These are phyloP conservation scores for Habrosyne pyritoides DNA, from an alignment of 2,888 invertebrate species.

Conservation along the genomic window DNA sequence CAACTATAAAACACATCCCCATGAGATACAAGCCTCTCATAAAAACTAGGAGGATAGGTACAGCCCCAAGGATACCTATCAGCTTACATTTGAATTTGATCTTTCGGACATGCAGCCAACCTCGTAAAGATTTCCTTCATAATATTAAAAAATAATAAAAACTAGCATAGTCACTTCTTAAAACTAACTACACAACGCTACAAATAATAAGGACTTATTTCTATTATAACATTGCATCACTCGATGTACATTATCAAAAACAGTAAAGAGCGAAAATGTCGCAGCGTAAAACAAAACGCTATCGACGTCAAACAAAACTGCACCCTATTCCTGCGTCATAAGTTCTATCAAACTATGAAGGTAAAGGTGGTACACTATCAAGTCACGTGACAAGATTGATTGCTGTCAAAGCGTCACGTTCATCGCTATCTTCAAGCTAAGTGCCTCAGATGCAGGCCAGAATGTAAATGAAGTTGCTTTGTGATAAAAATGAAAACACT, in stretches of 20 bases:
- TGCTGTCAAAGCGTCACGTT: slow-evolving; percentile 59
- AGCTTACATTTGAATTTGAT: no score
- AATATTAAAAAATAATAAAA: no score
- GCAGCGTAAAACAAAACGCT: slow-evolving; percentile 9
- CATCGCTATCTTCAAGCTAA: slow-evolving; percentile 58
- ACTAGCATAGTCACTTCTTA: no score
- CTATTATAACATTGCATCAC: slow-evolving; percentile 25
- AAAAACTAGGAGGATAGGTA: no score
- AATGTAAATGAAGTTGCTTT: slow-evolving; percentile 60
- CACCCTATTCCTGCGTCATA: slow-evolving; percentile 7
- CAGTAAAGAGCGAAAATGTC: slow-evolving; percentile 43
- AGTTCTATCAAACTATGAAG: slow-evolving; percentile 9
- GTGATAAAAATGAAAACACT: slow-evolving; percentile 39
- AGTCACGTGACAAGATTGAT: slow-evolving; percentile 61
- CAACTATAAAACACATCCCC: no score
- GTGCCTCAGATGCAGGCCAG: slow-evolving; percentile 57
- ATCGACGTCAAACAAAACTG: background rate
- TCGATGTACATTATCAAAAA: slow-evolving; percentile 34
- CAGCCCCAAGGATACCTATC: no score
- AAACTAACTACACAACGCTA: no score
- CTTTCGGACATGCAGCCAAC: no score
- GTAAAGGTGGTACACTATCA: slow-evolving; percentile 38
- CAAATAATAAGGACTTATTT: background rate
- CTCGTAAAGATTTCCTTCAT: no score
- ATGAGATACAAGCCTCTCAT: no score